Evolutionary conservation across 1,140 invertebrate genomes (phyloP), one percentile per base, ranked within the genome.

Genomic region (Batillaria attramentaria): DNA sequence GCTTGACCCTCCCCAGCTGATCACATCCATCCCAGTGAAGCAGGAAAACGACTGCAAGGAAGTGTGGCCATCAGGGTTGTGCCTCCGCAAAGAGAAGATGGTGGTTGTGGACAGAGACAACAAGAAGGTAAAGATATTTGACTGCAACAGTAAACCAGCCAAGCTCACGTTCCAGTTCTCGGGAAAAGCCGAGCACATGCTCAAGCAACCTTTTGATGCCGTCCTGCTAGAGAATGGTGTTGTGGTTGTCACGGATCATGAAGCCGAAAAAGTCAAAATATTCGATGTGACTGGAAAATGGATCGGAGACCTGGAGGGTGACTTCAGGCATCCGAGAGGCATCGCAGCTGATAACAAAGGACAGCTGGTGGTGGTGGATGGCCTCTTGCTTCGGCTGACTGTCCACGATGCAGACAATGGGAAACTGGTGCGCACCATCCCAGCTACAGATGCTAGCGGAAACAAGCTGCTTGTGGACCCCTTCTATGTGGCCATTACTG

Each of bases 171-270:
- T 62, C 41, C 81, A 86, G 60, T 84, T 89, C 70, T 66, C 69
- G n/a, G 87, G 87, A 35, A 72, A 82, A 28, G 82, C 72, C 3
- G 81, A 86, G 39, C 65, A 84, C 50, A 81, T 79, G 54, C 75
- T 89, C 0, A 77, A 80, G 13, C 82, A 82, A 33, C 89, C 89
- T 18, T 90, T 87, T 78, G 89, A 89, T 80, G 84, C 85, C 33
- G 77, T 85, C 20, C 77, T 87, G 33, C 79, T 90, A n/a, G 73
- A 80, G 69, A 86, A 85, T 65, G 86, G 86, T 10, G 84, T 86
- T n/a, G 82, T 90, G 18, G 88, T 86, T 20, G 85, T 90, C 1
- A 87, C 87, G 24, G 89, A 90, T 65, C 84, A 88, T 62, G 87
- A 85, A 43, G 79, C 77, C 50, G 88, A 89, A 54, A 80, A 87